A percentile compares a stretch with the other conserved stretches of the same genome.
These are phyloP conservation scores for Isichthys henryi DNA, from an alignment of 2,113 vertebrate species.

Conservation along the genomic window DNA sequence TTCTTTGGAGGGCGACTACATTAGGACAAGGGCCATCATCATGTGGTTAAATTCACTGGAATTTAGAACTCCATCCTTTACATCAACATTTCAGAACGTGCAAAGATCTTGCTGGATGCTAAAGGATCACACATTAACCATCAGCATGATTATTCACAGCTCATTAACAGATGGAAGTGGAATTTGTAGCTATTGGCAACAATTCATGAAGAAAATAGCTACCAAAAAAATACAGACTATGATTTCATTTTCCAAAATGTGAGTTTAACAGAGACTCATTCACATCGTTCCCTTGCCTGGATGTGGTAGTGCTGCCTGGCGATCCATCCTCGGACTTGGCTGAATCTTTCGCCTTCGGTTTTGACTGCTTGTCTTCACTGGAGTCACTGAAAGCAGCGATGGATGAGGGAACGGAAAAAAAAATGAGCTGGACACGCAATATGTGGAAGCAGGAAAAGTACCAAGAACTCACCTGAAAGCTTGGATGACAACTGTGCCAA, in stretches of 20 bases:
- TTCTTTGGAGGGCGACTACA: slow-evolving; percentile 78
- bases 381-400: slow-evolving; percentile 68
- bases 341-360: slow-evolving; percentile 68
- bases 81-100: not conserved
- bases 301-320: slow-evolving; percentile 40
- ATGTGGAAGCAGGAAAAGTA: rapidly evolving
- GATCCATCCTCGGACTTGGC: slow-evolving; percentile 59
- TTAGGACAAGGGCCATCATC: not conserved
- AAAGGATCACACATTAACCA: not conserved
- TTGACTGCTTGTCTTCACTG: slow-evolving; percentile 69
- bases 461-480: slow-evolving; percentile 75
- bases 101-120: not conserved
- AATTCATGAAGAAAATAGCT: not conserved
- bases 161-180: not conserved
- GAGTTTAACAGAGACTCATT: not conserved
- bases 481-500: slow-evolving; percentile 88
- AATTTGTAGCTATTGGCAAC: not conserved
- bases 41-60: not conserved
- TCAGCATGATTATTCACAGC: not conserved
- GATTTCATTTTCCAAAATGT: not conserved
- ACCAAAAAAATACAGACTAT: not conserved
- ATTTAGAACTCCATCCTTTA: not conserved
- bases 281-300: slow-evolving; percentile 47
- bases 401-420: slow-evolving; percentile 13
- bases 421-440: not conserved